Evolutionary conservation across 2,797 vertebrate species (phyloP).

Genomic region (Jordanella pulchra): DNA sequence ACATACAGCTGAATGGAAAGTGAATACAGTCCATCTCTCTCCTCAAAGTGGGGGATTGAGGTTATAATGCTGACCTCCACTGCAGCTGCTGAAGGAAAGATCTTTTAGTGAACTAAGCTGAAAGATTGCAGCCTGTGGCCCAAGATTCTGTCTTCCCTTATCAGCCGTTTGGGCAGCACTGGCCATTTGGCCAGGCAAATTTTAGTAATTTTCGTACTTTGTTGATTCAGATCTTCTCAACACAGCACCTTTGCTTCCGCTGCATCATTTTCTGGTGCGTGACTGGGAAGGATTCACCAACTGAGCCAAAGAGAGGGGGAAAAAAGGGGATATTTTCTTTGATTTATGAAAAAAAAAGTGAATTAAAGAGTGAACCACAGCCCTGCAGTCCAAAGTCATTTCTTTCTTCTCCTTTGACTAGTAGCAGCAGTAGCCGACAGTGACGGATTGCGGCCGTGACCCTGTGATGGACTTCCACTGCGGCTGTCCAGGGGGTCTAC

Average conservation of each 20-base stretch:
- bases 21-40: conserved; percentile 53
- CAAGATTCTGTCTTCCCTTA: conserved; percentile 12
- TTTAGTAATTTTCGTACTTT: conserved; percentile 21
- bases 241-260: neutral
- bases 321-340: neutral
- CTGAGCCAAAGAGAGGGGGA: conserved; percentile 1
- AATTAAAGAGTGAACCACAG: conserved; percentile 28
- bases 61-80: conserved; percentile 58
- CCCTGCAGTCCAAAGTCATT: conserved; percentile 42
- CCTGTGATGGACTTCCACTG: conserved; percentile 67
- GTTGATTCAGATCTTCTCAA: conserved; percentile 16
- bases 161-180: conserved; percentile 3
- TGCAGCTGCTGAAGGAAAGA: conserved; percentile 27
- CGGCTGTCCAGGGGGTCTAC: conserved; percentile 50
- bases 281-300: conserved; percentile 31
- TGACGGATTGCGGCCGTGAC: conserved; percentile 72
- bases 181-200: conserved; percentile 11
- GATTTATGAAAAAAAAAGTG: conserved; percentile 37
- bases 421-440: conserved; percentile 55
- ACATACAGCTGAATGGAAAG: conserved; percentile 47
- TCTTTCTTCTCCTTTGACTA: conserved; percentile 52
- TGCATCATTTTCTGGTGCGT: neutral
- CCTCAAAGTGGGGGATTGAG: conserved; percentile 62
- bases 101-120: conserved; percentile 41
- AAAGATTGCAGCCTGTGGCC: conserved; percentile 32